Base-by-base conservation (phyloP, 1,140 invertebrate species). In the Drosophila mayri region DNA sequence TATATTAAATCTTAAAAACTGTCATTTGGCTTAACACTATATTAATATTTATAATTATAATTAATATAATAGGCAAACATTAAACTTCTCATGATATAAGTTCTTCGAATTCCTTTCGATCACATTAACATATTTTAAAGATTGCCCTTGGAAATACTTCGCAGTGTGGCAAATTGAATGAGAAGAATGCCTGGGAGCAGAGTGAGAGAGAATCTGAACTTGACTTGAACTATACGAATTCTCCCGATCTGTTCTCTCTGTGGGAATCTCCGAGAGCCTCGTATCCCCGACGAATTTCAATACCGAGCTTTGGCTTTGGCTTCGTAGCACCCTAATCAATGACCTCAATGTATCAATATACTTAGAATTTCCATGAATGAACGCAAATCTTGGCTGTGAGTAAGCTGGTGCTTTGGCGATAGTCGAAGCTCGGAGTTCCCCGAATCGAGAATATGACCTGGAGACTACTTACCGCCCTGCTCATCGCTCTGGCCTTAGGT, bases 391-490 rank as follows among this genome's bases (percentile, higher is more conserved):
- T 61, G 76, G 76, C 71, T 83, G 80, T 50, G 44, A 70, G 67
- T 49, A 44, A 73, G 30, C 25, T 67, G 47, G 35, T 61, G 41
- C 66, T 70, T 37, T 22, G 79, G 37, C 75, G 62, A 28, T 64
- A 44, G 28, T 41, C 40, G 22, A 88, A 87, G 83, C 84, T 88
- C 46, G 83, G 76, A 66, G 61, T 61, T 73, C 57, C 83, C 72
- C 25, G 22, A 54, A 76, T 47, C 43, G 52, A 41, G 22, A 41
- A 75, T 49, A 88, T 90, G 84, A 71, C 20, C 64, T 83, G 84
- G 72, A 70, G 55, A 77, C 40, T 35, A 57, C 67, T 77, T 65
- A 44, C 22, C 25, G 25, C 44, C 40, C 40, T 47, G 43, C 18
- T 44, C 28, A 28, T 40, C 18, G 32, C 40, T 20, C 18, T 67